These are phyloP conservation scores for Congeria kusceri DNA, from an alignment of 2,888 invertebrate species.

Conservation along the genomic window DNA sequence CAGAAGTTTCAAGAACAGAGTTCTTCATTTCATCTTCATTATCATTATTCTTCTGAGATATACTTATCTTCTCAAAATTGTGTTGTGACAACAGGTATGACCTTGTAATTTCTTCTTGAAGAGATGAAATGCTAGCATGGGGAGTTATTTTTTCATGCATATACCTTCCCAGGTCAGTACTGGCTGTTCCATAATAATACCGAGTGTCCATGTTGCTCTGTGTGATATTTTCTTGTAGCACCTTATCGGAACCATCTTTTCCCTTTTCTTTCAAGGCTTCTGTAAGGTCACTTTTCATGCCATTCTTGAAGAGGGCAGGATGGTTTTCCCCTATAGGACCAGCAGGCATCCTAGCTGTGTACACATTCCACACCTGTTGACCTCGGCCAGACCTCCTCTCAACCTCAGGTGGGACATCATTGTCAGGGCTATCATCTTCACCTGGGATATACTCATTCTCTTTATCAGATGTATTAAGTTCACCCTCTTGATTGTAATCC, in stretches of 20 bases:
- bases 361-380: slow-evolving; percentile 61
- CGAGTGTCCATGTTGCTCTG: slow-evolving; percentile 33
- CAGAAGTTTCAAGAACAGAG: not conserved
- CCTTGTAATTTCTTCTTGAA: slow-evolving; percentile 62
- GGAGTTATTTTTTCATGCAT: slow-evolving; percentile 34
- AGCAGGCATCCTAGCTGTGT: slow-evolving; percentile 54
- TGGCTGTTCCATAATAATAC: slow-evolving; percentile 37
- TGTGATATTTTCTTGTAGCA: slow-evolving; percentile 51
- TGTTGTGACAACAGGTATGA: slow-evolving; percentile 48
- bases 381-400: slow-evolving; percentile 34
- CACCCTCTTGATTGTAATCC: slow-evolving; percentile 58
- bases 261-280: slow-evolving; percentile 59
- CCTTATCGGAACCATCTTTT: slow-evolving; percentile 64
- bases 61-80: slow-evolving; percentile 16
- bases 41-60: not conserved
- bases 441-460: slow-evolving; percentile 73
- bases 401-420: slow-evolving; percentile 38
- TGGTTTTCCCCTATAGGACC: slow-evolving; percentile 61
- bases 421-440: slow-evolving; percentile 49
- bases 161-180: slow-evolving; percentile 36
- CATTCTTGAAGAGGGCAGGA: slow-evolving; percentile 55
- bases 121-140: slow-evolving; percentile 47
- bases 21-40: slow-evolving; percentile 38
- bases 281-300: slow-evolving; percentile 57
- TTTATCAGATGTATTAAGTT: slow-evolving; percentile 77